phyloP scores from a whole-genome alignment of 2,113 vertebrate genomes.

The Hemiprocne comata region DNA sequence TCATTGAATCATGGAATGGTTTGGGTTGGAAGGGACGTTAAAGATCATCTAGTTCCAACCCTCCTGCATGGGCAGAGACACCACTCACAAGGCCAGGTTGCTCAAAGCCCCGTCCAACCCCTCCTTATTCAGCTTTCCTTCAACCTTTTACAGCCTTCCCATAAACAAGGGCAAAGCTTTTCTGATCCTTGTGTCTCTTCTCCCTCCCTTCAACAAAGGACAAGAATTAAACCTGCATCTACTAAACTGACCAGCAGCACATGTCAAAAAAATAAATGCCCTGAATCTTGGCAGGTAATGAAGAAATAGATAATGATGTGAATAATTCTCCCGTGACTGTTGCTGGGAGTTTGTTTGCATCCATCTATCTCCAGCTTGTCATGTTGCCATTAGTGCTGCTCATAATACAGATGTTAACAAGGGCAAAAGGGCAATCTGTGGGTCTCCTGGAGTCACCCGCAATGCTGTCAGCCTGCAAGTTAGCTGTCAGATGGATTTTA shows the following conservation, averaged over 20 bases:
- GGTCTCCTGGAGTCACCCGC: not conserved
- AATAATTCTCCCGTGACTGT: conserved; percentile 10
- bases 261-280: conserved; percentile 21
- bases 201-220: not conserved
- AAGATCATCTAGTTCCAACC: no score
- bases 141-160: not conserved
- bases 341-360: conserved; percentile 25
- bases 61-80: no score
- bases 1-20: no score
- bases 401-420: conserved; percentile 60
- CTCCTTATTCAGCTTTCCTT: not conserved
- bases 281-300: conserved; percentile 36
- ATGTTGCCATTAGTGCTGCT: conserved; percentile 37
- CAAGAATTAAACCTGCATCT: not conserved
- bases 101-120: no score
- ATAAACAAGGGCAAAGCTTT: not conserved
- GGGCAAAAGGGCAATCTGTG: not conserved
- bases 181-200: not conserved
- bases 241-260: conserved; percentile 24
- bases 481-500: conserved; percentile 20
- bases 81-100: no score
- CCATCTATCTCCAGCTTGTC: conserved; percentile 50
- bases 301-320: conserved; percentile 56
- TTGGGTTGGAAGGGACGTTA: no score
- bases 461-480: not conserved